A percentile compares a stretch with the other conserved stretches of the same genome.
Conservation (phyloP, 2,797 vertebrate species). For the Amazona finschi region DNA sequence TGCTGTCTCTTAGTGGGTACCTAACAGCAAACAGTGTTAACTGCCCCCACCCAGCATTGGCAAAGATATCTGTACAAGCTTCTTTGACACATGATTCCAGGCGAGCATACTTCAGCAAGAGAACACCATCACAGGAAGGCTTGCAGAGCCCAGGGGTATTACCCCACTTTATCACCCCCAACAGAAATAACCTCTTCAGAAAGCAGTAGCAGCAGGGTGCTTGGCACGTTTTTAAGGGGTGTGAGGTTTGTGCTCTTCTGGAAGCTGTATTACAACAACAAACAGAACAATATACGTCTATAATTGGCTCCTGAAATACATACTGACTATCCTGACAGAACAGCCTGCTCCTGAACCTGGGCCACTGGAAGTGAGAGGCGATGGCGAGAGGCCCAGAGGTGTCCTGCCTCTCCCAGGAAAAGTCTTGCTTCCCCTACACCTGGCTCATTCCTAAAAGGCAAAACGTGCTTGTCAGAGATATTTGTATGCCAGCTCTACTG, state of each 20-base stretch:
- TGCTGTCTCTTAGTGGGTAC: not conserved
- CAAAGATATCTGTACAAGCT: not conserved
- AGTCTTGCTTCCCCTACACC: slow-evolving; percentile 57
- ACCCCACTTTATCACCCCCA: not conserved
- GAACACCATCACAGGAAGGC: not conserved
- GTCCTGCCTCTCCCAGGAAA: slow-evolving; percentile 38
- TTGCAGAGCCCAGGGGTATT: not conserved
- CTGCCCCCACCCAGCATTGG: not conserved
- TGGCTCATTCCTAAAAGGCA: slow-evolving; percentile 66
- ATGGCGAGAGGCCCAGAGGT: slow-evolving; percentile 17
- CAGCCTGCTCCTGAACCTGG: slow-evolving; percentile 46
- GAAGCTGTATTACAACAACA: slow-evolving; percentile 8
- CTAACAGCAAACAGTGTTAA: not conserved
- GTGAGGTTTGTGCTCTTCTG: not conserved
- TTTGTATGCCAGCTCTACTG: not conserved
- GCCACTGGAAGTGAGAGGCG: slow-evolving; percentile 42
- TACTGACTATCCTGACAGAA: slow-evolving; percentile 63
- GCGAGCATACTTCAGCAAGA: not conserved
- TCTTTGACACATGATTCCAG: not conserved
- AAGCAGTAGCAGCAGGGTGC: not conserved
- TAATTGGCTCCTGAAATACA: slow-evolving; percentile 59
- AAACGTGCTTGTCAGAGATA: slow-evolving; percentile 43
- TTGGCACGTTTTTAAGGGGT: not conserved
- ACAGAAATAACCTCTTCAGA: not conserved
- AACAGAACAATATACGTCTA: slow-evolving; percentile 13